A percentile compares a stretch with the other conserved stretches of the same genome.
Conservation (phyloP, 1,140 invertebrate species). For the Drosophila azteca region DNA sequence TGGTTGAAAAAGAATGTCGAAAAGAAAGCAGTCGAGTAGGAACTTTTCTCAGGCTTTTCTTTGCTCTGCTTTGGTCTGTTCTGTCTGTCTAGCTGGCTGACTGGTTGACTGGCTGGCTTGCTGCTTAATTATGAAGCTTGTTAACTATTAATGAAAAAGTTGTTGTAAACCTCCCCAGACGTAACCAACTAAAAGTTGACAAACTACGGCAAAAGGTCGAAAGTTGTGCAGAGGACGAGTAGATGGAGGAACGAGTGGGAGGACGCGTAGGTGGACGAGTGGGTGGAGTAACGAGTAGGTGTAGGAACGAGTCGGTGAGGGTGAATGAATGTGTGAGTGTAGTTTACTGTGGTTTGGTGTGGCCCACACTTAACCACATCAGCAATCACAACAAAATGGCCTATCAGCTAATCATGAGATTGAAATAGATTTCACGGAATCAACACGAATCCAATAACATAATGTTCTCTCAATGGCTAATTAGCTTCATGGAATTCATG, state of each 20-base stretch:
- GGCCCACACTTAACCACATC: too few relatives aligned
- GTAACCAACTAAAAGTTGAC: slow-evolving; percentile 62
- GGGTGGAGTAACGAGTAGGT: not conserved
- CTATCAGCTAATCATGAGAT: not conserved
- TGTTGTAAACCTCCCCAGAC: slow-evolving; percentile 65
- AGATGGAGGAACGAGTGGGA: not conserved
- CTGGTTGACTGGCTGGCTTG: slow-evolving; percentile 35
- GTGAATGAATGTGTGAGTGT: too few relatives aligned
- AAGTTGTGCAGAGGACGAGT: slow-evolving; percentile 17
- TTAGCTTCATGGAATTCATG: too few relatives aligned
- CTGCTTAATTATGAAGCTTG: slow-evolving; percentile 78
- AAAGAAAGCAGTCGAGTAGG: slow-evolving; percentile 7
- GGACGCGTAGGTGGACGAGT: not conserved
- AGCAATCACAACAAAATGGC: too few relatives aligned
- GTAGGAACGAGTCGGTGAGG: too few relatives aligned
- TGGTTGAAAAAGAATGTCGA: not conserved
- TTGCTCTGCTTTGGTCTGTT: slow-evolving; percentile 36
- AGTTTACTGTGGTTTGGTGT: too few relatives aligned
- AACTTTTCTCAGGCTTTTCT: not conserved
- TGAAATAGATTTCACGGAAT: not conserved
- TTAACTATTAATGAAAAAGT: slow-evolving; percentile 83
- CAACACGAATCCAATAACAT: not conserved
- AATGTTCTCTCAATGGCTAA: too few relatives aligned
- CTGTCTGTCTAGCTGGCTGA: slow-evolving; percentile 49
- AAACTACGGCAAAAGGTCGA: slow-evolving; percentile 30